Evolutionary conservation across 1,140 invertebrate genomes (phyloP).

Genomic region (Reticulitermes speratus): DNA sequence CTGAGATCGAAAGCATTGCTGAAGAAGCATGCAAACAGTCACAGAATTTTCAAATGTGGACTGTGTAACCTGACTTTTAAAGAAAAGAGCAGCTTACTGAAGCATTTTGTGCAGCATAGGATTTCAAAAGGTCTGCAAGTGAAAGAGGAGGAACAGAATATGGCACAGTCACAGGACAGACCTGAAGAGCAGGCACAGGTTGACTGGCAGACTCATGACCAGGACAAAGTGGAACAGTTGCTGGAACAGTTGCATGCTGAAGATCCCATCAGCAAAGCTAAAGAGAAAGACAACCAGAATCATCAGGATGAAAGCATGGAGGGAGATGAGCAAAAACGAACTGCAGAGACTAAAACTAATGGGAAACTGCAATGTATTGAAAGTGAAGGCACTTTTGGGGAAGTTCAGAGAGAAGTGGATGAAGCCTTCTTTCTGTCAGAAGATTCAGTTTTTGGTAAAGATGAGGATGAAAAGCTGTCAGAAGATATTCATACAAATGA

Average conservation of each 20-base stretch:
- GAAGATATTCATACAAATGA: neutral
- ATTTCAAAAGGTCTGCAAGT: neutral
- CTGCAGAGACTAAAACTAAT: neutral
- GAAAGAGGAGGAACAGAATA: neutral
- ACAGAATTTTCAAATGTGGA: slow-evolving; percentile 31
- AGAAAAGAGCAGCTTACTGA: slow-evolving; percentile 21
- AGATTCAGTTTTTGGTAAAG: neutral
- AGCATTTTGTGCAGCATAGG: slow-evolving; percentile 22
- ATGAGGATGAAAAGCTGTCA: neutral
- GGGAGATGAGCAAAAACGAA: neutral
- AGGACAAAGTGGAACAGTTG: slow-evolving; percentile 26
- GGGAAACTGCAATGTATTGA: too few relatives aligned
- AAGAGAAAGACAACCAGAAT: neutral
- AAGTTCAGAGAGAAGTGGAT: neutral
- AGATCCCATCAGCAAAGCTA: neutral
- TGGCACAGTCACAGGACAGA: neutral
- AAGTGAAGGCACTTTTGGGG: neutral
- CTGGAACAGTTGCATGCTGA: slow-evolving; percentile 29
- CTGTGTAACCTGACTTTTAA: slow-evolving; percentile 28
- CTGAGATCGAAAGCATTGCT: slow-evolving; percentile 25
- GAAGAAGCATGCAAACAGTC: slow-evolving; percentile 28
- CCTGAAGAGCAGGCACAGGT: neutral
- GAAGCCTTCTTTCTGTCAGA: neutral
- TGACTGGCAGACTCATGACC: neutral
- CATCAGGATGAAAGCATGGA: neutral